Conservation (phyloP, 2,888 invertebrate species). For the Lasius platythorax region DNA sequence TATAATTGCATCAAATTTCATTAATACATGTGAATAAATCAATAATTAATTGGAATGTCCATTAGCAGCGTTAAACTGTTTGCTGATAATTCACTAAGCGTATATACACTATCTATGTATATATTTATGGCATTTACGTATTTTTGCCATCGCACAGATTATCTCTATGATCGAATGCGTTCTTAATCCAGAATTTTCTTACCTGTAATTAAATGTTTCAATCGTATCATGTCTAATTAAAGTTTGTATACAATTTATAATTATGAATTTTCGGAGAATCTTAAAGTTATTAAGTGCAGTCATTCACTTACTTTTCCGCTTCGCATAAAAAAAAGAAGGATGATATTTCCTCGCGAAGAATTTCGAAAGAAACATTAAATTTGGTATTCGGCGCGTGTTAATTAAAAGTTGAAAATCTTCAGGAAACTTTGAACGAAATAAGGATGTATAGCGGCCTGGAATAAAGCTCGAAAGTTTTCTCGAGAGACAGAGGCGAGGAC, state of each 20-base stretch:
- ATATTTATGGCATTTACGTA: background rate
- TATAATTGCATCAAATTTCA: background rate
- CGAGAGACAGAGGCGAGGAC: background rate
- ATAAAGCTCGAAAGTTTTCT: background rate
- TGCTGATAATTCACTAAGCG: conserved; percentile 18
- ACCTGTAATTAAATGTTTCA: background rate
- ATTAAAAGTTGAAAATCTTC: background rate
- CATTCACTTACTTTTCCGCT: background rate
- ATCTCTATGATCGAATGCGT: background rate
- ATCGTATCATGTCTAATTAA: background rate
- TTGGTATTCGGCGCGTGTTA: background rate
- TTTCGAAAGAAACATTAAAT: background rate
- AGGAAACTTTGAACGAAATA: background rate
- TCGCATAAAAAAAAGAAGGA: background rate
- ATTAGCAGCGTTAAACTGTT: conserved; percentile 27
- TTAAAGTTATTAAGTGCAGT: background rate
- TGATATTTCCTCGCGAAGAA: background rate
- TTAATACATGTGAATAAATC: conserved; percentile 11
- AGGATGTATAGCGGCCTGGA: background rate
- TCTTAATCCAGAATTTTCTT: background rate
- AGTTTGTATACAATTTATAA: background rate
- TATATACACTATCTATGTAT: background rate
- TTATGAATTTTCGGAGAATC: background rate
- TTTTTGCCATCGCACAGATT: background rate
- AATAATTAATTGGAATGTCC: conserved; percentile 36